These are phyloP conservation scores for Cyanoliseus patagonus DNA, from an alignment of 2,113 vertebrate species.

Conservation along the genomic window DNA sequence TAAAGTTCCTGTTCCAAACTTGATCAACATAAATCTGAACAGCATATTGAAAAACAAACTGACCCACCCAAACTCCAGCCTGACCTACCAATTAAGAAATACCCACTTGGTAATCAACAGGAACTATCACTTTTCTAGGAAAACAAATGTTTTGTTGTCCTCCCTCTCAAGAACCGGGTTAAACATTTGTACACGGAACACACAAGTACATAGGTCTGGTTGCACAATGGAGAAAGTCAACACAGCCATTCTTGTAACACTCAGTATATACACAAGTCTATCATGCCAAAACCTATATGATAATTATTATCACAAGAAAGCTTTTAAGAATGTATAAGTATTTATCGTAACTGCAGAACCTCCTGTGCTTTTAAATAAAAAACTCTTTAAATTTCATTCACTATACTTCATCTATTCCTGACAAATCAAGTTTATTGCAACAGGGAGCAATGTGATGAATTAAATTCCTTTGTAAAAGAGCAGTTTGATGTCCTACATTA, in stretches of 20 bases:
- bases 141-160: not conserved
- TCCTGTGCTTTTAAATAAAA: not conserved
- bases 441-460: not conserved
- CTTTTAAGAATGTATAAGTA: not conserved
- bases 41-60: fast-evolving
- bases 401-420: not conserved
- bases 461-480: not conserved
- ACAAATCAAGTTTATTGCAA: not conserved
- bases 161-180: conserved; percentile 48
- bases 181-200: conserved; percentile 68
- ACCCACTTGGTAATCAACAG: not conserved
- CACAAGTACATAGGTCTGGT: conserved; percentile 67
- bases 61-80: not conserved
- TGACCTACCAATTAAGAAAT: not conserved
- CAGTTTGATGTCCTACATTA: not conserved
- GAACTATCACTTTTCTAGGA: not conserved
- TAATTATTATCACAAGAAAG: not conserved
- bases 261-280: conserved; percentile 64
- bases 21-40: not conserved
- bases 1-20: not conserved
- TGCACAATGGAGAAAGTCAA: conserved; percentile 70
- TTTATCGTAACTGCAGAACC: not conserved
- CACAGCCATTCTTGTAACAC: conserved; percentile 73
- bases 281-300: not conserved
- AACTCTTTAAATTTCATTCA: not conserved